Base-by-base conservation (phyloP, 1,140 invertebrate species). In the Drosophila subobscura region DNA sequence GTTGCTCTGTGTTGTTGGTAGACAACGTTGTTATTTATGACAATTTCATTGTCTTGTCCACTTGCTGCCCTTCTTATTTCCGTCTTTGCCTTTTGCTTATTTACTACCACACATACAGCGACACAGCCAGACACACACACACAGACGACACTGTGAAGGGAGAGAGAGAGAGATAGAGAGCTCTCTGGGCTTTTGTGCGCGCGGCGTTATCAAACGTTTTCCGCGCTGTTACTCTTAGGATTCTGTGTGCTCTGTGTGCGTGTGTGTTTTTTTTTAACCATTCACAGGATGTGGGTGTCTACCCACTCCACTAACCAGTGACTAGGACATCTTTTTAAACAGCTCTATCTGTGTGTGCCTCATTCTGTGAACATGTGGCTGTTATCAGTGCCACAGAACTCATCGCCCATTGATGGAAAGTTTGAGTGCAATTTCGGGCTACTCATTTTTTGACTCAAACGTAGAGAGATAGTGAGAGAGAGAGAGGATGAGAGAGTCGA, bases 11-110 rank as follows among this genome's bases (percentile, higher is more conserved):
- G 78, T 63, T 77, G 81, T 68, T 79, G 67, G 46, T 66, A 60
- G 68, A 72, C 71, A 72, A 78, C 80, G 61, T 78, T 86, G 73
- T 88, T 86, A 86, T 86, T 86, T 86, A 86, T 86, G 81, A 88
- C 77, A 86, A 88, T 86, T 86, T 86, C 81, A 86, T 86, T 86
- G 81, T 86, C 81, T 86, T 86, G 83, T 88, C 81, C 79, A 59
- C 83, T 81, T 60, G 78, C 83, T 88, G 77, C 70, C 78, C 65
- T 88, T 86, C 88, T 85, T 78, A 71, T 81, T 81, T 71, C 70
- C 74, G 77, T 61, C 70, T 81, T 86, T 86, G 81, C 77, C 77
- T 74, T 76, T 86, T 73, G 59, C 76, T 85, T 80, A 76, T 84
- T 79, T 75, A 79, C 70, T 72, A 64, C 77, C 51, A 54, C 12